Evolutionary conservation across 2,888 invertebrate genomes (phyloP).

Genomic region (Rapana venosa): DNA sequence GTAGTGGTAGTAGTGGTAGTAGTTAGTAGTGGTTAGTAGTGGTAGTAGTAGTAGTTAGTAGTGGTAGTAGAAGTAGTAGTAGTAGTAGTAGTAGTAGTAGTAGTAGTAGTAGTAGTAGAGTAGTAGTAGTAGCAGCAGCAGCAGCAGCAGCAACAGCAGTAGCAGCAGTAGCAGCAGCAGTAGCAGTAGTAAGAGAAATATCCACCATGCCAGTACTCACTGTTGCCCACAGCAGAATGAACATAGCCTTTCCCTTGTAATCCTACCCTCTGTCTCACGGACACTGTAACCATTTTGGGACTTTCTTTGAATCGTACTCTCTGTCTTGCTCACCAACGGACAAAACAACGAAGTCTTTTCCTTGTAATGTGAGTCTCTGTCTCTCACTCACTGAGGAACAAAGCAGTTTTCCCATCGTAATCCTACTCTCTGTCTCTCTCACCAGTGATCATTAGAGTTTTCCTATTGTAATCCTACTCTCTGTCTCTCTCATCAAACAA

Average conservation of each 20-base stretch:
- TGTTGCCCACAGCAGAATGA: neutral
- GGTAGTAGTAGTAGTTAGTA: neutral
- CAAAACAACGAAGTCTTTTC: too few relatives aligned
- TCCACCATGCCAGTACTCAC: neutral
- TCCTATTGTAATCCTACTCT: too few relatives aligned
- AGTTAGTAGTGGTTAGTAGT: neutral
- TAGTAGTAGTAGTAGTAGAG: neutral
- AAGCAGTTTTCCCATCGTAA: too few relatives aligned
- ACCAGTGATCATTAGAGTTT: too few relatives aligned
- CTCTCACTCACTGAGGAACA: too few relatives aligned
- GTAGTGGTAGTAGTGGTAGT: too few relatives aligned
- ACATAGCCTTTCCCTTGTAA: too few relatives aligned
- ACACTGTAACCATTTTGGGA: neutral
- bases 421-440: too few relatives aligned
- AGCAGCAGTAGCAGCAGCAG: neutral
- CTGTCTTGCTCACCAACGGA: too few relatives aligned
- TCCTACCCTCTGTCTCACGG: neutral
- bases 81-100: neutral
- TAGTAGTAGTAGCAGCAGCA: neutral
- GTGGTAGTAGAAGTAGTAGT: neutral
- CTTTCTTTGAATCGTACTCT: too few relatives aligned
- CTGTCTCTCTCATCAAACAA: too few relatives aligned
- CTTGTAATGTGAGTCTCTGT: too few relatives aligned
- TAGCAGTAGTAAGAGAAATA: neutral
- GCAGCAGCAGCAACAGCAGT: neutral